Evolutionary conservation across 2,113 vertebrate species (phyloP), one percentile per base, ranked within the genome.

Genomic region (Platanista minor): DNA sequence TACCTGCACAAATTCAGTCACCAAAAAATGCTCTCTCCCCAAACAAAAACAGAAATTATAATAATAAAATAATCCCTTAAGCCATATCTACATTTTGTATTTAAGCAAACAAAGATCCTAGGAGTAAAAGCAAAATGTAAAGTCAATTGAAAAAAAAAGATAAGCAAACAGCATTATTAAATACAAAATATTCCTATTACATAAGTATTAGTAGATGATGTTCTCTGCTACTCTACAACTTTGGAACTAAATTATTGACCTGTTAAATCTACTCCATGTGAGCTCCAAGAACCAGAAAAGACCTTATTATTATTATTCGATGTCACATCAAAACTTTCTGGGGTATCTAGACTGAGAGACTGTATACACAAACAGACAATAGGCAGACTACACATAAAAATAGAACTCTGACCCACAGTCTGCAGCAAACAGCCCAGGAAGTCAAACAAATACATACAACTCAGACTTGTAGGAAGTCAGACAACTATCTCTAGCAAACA

Each of bases 301-400:
- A 97, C 95, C 98, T 99, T 98, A 99, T 98, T 99, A 99, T 99
- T 99, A 64, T 99, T 99, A 98, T 99, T 99, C 80, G 99, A 99
- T n/a, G 99, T 99, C 98, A 99, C 99, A 87, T 99, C 99, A 89
- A 99, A 99, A 98, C 99, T 99, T 98, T 99, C 99, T 98, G 99
- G 99, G 89, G 99, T 99, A 98, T 99, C 99, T 98, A 99, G 99
- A 67, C 8, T 36, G 67, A 69, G 15, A 69, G 66, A 52, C n/a
- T 52, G 17, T 75, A 39, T 43, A 93, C 52, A 69, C 27, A 88
- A 78, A 78, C 21, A n/a, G 67, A 83, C 67, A 67, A 54, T 27
- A 41, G 27, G 23, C 54, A 82, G 66, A 33, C 46, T 71, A 39
- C 25, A 31, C n/a, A 84, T 89, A 8, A 89, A 96, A 93, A 39